Evolutionary conservation across 2,888 invertebrate genomes (phyloP).

Genomic region (Xiphydria camelus): DNA sequence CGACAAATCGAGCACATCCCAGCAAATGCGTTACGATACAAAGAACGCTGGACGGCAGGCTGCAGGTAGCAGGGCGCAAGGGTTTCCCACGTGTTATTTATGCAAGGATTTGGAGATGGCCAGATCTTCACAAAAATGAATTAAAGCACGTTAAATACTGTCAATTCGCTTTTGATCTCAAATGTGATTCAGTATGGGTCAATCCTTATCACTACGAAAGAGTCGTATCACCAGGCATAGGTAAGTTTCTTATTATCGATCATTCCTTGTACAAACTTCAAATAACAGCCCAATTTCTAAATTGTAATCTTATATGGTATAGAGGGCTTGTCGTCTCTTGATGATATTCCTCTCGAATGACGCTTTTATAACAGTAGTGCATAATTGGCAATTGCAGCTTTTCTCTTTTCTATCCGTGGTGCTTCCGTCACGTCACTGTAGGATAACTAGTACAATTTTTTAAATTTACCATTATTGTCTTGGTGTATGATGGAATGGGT

Average conservation of each 20-base stretch:
- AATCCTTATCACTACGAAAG: conserved; percentile 99
- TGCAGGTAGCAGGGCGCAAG: conserved; percentile 98
- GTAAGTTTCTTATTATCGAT: too few relatives aligned
- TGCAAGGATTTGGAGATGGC: conserved; percentile 99
- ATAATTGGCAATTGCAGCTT: conserved; percentile 8
- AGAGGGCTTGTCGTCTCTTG: too few relatives aligned
- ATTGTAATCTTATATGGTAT: too few relatives aligned
- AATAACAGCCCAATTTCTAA: too few relatives aligned
- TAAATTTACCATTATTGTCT: conserved; percentile 53
- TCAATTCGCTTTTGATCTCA: conserved; percentile 98
- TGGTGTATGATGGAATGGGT: conserved; percentile 55
- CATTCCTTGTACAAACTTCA: too few relatives aligned
- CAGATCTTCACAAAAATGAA: conserved; percentile 98
- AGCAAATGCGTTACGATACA: conserved; percentile 99
- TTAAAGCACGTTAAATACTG: conserved; percentile 97
- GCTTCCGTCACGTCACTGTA: conserved; percentile 25
- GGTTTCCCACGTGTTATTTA: conserved; percentile 99
- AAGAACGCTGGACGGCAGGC: conserved; percentile 92
- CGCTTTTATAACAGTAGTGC: too few relatives aligned
- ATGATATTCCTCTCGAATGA: too few relatives aligned
- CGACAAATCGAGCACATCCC: conserved; percentile 97
- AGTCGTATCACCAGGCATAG: conserved; percentile 97
- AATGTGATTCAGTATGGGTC: conserved; percentile 98
- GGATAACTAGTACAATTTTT: conserved; percentile 41
- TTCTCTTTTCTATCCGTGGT: conserved; percentile 15